Evolutionary conservation across 2,888 invertebrate species (phyloP), one percentile per base, ranked within the genome.

Genomic region (Drosophila engyochracea): DNA sequence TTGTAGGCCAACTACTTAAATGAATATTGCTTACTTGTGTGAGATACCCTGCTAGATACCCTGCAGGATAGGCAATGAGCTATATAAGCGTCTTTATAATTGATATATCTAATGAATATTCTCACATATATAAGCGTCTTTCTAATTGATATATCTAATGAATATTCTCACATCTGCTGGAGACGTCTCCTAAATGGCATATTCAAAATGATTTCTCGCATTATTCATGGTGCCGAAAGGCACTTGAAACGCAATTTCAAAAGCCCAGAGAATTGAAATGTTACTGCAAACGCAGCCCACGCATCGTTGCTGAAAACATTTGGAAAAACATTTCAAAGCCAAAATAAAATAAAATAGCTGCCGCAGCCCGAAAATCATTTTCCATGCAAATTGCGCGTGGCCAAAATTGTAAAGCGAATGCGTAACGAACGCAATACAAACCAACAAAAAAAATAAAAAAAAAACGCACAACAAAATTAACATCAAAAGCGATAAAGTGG

Each of bases 311-410:
- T 55, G 61, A 71, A 76, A 73, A 58, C 85, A 74, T 79, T 74
- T 68, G 33, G 37, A 30, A 77, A 69, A 70, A 64, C 68, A 65
- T 75, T 74, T 76, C n/a, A 51, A 57, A 62, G 47, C 59, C 53
- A 68, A 61, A 62, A 51, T 64, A 49, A 61, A 37, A 52, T 22
- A 37, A 28, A 60, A 47, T 14, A 44, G 39, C 53, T 31, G 37
- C 44, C 22, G 35, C 55, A 59, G 22, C 33, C 33, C 33, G 25
- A 64, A 53, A 74, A 68, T 52, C 70, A 74, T 76, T 72, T 69
- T 47, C 54, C 59, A 83, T 85, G 86, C 61, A 80, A 88, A 85
- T 88, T 83, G 72, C 58, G 67, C 86, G 64, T 76, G 57, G 68
- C 74, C 61, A 85, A 82, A 76, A 74, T 72, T 73, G 59, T 61